Evolutionary conservation across 2,113 vertebrate species (phyloP).

Genomic region (Eptesicus fuscus): DNA sequence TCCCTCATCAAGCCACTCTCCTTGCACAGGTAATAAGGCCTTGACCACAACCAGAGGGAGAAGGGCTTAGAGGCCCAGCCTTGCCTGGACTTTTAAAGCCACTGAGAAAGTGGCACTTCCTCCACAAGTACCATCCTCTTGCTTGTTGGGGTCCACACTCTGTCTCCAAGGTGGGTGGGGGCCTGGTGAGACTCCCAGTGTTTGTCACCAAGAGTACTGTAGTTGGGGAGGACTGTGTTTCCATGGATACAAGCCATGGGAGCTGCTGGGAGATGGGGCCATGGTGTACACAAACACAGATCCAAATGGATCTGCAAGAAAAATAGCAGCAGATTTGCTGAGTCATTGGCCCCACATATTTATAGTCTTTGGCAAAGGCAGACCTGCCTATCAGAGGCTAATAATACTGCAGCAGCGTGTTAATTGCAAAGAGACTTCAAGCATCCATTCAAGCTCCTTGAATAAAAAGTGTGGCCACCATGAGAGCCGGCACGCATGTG

Average conservation of each 20-base stretch:
- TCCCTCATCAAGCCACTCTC: background rate
- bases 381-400: slow-evolving; percentile 72
- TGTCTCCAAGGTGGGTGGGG: background rate
- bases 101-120: background rate
- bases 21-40: background rate
- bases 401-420: slow-evolving; percentile 68
- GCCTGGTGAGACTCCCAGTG: background rate
- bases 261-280: slow-evolving; percentile 70
- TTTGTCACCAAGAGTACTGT: slow-evolving; percentile 43
- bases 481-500: background rate
- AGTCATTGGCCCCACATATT: slow-evolving; percentile 76
- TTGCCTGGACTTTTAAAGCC: background rate
- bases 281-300: slow-evolving; percentile 60
- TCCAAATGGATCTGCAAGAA: slow-evolving; percentile 70
- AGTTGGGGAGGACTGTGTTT: slow-evolving; percentile 70
- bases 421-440: slow-evolving; percentile 73
- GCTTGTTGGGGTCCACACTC: background rate
- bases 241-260: slow-evolving; percentile 73
- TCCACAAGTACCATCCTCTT: background rate
- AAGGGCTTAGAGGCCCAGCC: background rate
- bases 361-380: slow-evolving; percentile 75
- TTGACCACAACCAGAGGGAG: background rate
- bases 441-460: slow-evolving; percentile 64
- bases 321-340: slow-evolving; percentile 77
- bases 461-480: slow-evolving; percentile 39